These are phyloP conservation scores for Neopipo cinnamomea DNA, from an alignment of 2,113 vertebrate genomes.

Conservation along the genomic window DNA sequence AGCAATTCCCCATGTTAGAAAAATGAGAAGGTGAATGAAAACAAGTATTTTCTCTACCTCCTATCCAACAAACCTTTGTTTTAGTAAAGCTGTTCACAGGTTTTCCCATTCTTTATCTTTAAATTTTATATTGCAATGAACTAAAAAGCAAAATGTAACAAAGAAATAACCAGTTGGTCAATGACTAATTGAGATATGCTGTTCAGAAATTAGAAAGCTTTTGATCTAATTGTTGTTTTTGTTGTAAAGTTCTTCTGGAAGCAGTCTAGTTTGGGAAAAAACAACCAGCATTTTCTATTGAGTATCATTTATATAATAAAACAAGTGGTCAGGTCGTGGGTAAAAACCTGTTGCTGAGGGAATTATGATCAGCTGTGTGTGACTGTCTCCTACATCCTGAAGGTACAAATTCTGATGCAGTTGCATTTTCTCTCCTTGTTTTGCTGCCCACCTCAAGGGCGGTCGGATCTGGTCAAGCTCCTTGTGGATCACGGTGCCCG, in stretches of 20 bases:
- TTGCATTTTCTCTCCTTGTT: background rate
- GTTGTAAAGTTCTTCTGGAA: background rate
- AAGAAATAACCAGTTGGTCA: background rate
- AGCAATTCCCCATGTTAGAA: background rate
- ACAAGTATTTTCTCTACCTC: background rate
- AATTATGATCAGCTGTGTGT: background rate
- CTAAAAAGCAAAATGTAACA: background rate
- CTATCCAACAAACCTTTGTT: background rate
- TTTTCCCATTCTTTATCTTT: background rate
- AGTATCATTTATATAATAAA: background rate
- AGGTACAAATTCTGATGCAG: background rate
- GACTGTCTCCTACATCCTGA: background rate
- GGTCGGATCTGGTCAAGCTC: slow-evolving; percentile 74
- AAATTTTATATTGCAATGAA: background rate
- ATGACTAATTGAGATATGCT: background rate
- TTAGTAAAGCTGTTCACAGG: background rate
- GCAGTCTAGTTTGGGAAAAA: background rate
- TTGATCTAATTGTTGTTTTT: background rate
- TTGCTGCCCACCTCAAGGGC: slow-evolving; percentile 65
- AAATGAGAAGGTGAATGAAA: background rate
- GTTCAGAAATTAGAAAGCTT: background rate
- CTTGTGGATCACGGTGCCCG: slow-evolving; percentile 82
- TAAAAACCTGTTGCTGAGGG: fast-evolving
- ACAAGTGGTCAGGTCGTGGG: background rate
- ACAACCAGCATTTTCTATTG: background rate